These are phyloP conservation scores for Malurus melanocephalus DNA, from an alignment of 2,113 vertebrate genomes.

Conservation along the genomic window DNA sequence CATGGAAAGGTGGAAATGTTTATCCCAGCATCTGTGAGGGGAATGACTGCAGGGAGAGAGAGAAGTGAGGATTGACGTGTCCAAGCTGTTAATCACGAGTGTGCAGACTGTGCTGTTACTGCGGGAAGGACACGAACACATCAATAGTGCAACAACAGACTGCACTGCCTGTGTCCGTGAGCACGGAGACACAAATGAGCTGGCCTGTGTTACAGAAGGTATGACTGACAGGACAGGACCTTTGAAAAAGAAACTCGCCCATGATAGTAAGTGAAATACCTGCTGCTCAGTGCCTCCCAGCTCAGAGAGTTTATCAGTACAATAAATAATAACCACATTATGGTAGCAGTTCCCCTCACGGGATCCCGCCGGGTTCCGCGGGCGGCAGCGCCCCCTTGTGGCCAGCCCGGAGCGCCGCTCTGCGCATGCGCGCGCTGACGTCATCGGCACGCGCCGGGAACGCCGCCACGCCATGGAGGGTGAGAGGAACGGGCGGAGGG, in stretches of 20 bases:
- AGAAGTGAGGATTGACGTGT: accelerated
- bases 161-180: accelerated
- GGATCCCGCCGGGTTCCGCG: accelerated
- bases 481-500: neutral
- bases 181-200: neutral
- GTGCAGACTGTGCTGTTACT: neutral
- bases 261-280: accelerated
- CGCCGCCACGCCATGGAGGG: neutral
- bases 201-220: accelerated
- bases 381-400: neutral
- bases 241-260: neutral
- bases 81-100: neutral
- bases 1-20: neutral
- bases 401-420: neutral
- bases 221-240: no score
- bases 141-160: accelerated
- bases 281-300: no score
- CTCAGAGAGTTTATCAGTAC: neutral
- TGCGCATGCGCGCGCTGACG: neutral
- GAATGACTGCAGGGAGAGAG: neutral
- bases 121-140: neutral
- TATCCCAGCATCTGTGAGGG: neutral
- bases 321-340: accelerated
- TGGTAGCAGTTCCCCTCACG: accelerated
- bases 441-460: neutral